Base-by-base conservation (phyloP, 2,888 invertebrate species). In the Acleris laterana region DNA sequence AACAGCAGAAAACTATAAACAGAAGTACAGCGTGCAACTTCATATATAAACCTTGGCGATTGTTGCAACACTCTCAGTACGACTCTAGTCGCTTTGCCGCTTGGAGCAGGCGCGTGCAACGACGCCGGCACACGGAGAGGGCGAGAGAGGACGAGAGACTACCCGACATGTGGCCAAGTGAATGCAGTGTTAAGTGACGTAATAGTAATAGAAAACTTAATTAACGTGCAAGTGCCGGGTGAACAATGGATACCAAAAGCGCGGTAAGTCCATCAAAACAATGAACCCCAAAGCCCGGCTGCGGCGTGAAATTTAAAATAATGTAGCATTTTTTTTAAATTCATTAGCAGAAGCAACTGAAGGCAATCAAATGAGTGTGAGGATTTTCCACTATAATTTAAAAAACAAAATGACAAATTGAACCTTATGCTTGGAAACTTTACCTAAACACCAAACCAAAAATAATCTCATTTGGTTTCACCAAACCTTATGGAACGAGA, bases 11-110 rank as follows among this genome's bases (percentile, higher is more conserved):
- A 61, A 57, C 55, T 52, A 53, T 28, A 19, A 48, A 70, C 59
- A 65, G 78, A 82, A 79, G 79, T 77, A 74, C 82, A 74, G 77
- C 80, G 74, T 88, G 82, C 87, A 89, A 86, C 80, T 83, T 90
- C 84, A 91, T 92, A 93, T 91, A 90, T 92, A 92, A 92, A 86
- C 88, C 87, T 89, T 88, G 88, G 87, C 76, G 84, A 80, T 81
- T 81, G 89, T 91, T 91, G 89, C 90, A 90, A 91, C 89, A 91
- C 87, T 81, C 87, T 93, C 93, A 93, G 93, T 93, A 87, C 89
- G 92, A 89, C 93, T 93, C 93, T 93, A 93, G 93, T 93, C 93
- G 93, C 93, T 93, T 93, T 93, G 93, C 93, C 93, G 93, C 84
- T 91, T 88, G 93, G 92, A 88, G 77, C 89, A 83, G 89, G 91